Percentiles rank a stretch among this genome's conserved stretches.
These are phyloP conservation scores for Esperia sulphurella DNA, from an alignment of 2,888 invertebrate species.

Conservation along the genomic window DNA sequence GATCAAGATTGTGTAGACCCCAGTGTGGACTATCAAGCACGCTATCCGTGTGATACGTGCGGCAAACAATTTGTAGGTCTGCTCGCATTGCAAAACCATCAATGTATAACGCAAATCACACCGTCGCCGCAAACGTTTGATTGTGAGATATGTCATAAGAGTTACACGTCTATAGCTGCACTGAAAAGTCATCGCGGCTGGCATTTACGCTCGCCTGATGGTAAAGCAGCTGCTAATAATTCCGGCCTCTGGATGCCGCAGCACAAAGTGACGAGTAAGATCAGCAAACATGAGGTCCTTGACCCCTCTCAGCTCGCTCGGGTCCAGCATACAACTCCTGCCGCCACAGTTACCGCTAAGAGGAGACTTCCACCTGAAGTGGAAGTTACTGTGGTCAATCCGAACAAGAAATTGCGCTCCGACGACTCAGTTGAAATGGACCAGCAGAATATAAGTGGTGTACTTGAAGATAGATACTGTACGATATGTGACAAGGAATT, in stretches of 20 bases:
- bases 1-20: conserved; percentile 58
- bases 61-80: conserved; percentile 76
- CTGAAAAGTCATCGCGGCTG: conserved; percentile 84
- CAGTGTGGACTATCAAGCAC: conserved; percentile 66
- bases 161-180: conserved; percentile 82
- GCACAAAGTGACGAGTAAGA: conserved; percentile 72
- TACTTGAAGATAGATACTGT: conserved; percentile 76
- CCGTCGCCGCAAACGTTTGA: conserved; percentile 70
- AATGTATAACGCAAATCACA: conserved; percentile 61
- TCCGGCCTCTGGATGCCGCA: conserved; percentile 77
- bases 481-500: conserved; percentile 81
- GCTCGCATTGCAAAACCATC: conserved; percentile 76
- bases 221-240: conserved; percentile 74
- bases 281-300: conserved; percentile 71
- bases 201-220: conserved; percentile 81
- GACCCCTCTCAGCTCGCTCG: conserved; percentile 51
- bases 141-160: conserved; percentile 83
- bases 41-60: conserved; percentile 77
- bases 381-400: conserved; percentile 73
- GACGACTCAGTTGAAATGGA: conserved; percentile 67
- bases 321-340: conserved; percentile 40
- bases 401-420: conserved; percentile 68
- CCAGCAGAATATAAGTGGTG: conserved; percentile 48
- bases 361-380: conserved; percentile 71
- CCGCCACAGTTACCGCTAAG: conserved; percentile 39